Conservation (phyloP, 2,888 invertebrate species). For the Leptodirus hochenwartii region DNA sequence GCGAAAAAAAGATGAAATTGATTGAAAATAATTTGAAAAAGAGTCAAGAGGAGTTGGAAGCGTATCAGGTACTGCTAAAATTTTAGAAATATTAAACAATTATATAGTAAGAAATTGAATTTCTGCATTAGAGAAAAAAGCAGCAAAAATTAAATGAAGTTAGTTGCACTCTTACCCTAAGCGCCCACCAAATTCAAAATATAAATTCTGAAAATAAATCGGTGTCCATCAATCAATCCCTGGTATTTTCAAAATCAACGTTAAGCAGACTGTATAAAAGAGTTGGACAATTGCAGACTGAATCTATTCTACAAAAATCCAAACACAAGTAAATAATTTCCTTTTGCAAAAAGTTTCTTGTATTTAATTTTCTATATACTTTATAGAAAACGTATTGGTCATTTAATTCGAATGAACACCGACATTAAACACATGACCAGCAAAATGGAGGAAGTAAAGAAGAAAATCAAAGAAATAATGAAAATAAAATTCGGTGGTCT, state of each 20-base stretch:
- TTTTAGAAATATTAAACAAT: conserved; percentile 4
- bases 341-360: too few relatives aligned
- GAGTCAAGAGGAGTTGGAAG: conserved; percentile 39
- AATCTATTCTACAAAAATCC: conserved; percentile 40
- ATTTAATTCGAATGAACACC: conserved; percentile 49
- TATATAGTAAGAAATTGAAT: conserved; percentile 4
- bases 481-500: conserved; percentile 38
- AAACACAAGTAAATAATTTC: conserved; percentile 44
- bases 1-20: conserved; percentile 35
- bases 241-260: conserved; percentile 44
- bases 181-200: conserved; percentile 48
- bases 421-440: conserved; percentile 48
- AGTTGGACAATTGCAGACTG: conserved; percentile 43
- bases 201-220: conserved; percentile 23
- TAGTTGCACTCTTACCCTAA: conserved; percentile 45
- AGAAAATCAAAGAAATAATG: conserved; percentile 31
- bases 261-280: conserved; percentile 39
- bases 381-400: conserved; percentile 42
- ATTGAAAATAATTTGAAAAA: conserved; percentile 34
- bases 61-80: conserved; percentile 30
- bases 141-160: conserved; percentile 66
- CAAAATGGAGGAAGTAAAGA: conserved; percentile 36
- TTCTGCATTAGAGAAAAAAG: conserved; percentile 39
- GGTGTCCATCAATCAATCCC: conserved; percentile 29
- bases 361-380: too few relatives aligned